phyloP scores from a whole-genome alignment of 2,888 invertebrate species.

The Parasteatoda lunata region DNA sequence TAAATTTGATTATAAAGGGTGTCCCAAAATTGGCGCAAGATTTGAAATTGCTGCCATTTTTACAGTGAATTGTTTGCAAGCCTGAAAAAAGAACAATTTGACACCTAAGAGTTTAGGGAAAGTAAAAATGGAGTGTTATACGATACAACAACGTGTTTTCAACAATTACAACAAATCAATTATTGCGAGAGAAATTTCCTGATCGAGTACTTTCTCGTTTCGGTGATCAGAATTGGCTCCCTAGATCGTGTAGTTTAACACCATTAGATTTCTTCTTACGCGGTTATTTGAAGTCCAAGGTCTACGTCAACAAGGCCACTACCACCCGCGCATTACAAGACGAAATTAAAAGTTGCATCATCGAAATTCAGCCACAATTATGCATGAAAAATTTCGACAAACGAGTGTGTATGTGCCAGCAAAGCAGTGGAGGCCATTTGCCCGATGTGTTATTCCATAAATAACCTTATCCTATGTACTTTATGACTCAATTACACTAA shows the following conservation, averaged over 20 bases:
- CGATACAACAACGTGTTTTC: neutral
- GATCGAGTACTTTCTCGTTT: neutral
- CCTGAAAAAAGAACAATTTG: neutral
- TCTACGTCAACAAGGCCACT: neutral
- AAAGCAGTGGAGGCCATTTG: neutral
- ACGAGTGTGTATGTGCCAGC: neutral
- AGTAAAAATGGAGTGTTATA: neutral
- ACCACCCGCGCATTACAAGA: neutral
- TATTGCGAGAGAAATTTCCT: neutral
- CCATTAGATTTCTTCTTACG: neutral
- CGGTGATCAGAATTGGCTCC: neutral
- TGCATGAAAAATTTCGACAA: conserved; percentile 1
- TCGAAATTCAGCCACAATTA: neutral
- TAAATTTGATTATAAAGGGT: neutral
- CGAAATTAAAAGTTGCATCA: neutral
- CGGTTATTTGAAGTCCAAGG: neutral
- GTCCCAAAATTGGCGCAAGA: neutral
- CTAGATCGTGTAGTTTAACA: neutral
- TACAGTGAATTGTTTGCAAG: neutral
- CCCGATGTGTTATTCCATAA: neutral
- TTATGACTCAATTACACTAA: neutral
- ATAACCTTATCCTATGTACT: neutral
- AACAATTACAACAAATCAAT: neutral
- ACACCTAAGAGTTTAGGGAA: neutral
- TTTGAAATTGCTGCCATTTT: neutral